Base-by-base conservation (phyloP, 2,113 vertebrate species). In the Tragelaphus scriptus region DNA sequence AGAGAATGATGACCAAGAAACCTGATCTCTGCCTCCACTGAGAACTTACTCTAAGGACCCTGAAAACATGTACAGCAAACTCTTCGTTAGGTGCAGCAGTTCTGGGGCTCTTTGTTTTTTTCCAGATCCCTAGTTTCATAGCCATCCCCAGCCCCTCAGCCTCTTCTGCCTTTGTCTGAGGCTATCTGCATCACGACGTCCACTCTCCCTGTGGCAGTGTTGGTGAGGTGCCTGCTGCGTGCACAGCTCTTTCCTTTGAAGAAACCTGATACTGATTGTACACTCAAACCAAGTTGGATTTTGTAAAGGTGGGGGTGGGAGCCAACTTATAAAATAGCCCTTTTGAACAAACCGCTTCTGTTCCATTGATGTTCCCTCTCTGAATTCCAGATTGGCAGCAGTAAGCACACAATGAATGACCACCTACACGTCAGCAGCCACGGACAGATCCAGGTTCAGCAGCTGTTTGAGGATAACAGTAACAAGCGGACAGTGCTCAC, bases 391-490 rank as follows among this genome's bases (percentile, higher is more conserved):
- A 99, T 99, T 97, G 99, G 99, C 95, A 97, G 99, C 98, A 98
- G 98, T 98, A 99, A 99, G 98, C 99, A 99, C 99, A 99, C 99
- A 51, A 99, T 99, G 99, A 99, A 99, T 97, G 99, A 99, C 90
- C 99, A 99, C 97, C 98, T 99, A 68, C 99, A 99, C 58, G 98
- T 99, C 71, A 97, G 99, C 98, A 98, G 98, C 84, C 99, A 99
- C 81, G 99, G 99, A 97, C 99, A 99, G 98, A 99, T 99, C 97
- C 99, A 99, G 96, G 99, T 99, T 97, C 99, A 99, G 90, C 99
- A 99, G 98, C 99, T 99, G 95, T 99, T 99, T 44, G 99, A 99
- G 98, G 99, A 99, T 91, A 99, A 99, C 98, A 99, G 99, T 98
- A 99, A 99, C 99, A 99, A 99, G 98, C 99, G 99, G 97, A 99